phyloP scores from a whole-genome alignment of 2,797 vertebrate species.

The Novumbra hubbsi region DNA sequence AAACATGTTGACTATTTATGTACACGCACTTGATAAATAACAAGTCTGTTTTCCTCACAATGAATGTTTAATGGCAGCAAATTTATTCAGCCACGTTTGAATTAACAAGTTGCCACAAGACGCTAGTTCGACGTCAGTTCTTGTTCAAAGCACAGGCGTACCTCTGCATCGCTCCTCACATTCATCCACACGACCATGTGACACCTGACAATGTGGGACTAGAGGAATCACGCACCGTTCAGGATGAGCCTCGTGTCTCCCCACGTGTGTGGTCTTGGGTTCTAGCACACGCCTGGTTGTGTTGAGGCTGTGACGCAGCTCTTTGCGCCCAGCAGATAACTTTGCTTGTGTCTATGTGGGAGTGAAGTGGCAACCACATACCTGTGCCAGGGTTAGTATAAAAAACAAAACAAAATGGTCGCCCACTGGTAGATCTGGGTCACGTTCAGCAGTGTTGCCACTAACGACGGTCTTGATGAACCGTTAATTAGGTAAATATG shows the following conservation, averaged over 20 bases:
- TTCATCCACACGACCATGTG: too few species aligned
- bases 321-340: background rate
- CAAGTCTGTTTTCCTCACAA: background rate
- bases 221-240: too few species aligned
- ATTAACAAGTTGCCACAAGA: background rate
- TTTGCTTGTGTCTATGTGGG: constrained; percentile 12
- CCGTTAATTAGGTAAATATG: constrained; percentile 39
- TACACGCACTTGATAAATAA: background rate
- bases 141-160: too few species aligned
- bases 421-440: constrained; percentile 42
- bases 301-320: too few species aligned
- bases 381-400: constrained; percentile 21
- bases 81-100: background rate
- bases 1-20: background rate
- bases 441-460: constrained; percentile 31
- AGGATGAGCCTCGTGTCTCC: background rate
- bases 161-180: too few species aligned
- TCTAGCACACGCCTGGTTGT: background rate
- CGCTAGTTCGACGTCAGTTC: background rate
- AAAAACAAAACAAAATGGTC: constrained; percentile 15
- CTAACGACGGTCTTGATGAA: constrained; percentile 47
- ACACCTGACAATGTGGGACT: too few species aligned
- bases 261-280: background rate
- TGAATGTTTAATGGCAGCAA: background rate
- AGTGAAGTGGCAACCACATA: constrained; percentile 26